Evolutionary conservation across 2,113 vertebrate species (phyloP).

Genomic region (Apeltes quadracus): DNA sequence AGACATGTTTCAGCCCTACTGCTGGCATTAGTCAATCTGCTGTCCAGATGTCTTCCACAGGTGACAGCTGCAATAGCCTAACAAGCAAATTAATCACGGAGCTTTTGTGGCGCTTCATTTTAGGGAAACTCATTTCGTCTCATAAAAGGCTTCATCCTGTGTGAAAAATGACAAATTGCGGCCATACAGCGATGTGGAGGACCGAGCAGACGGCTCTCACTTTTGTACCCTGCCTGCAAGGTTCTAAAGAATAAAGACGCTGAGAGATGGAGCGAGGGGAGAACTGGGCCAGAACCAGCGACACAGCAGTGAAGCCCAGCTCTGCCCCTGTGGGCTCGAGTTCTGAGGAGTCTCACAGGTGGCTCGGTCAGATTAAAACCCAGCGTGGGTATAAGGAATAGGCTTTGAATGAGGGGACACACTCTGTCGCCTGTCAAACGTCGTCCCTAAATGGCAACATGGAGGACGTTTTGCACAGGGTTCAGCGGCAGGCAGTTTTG

Average conservation of each 20-base stretch:
- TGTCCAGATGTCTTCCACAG: constrained; percentile 88
- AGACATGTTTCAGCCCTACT: constrained; percentile 73
- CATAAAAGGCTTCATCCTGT: constrained; percentile 85
- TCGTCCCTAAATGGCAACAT: constrained; percentile 71
- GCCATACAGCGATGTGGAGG: constrained; percentile 76
- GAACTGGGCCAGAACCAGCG: constrained; percentile 74
- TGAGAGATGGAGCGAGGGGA: constrained; percentile 68
- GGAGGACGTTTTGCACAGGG: constrained; percentile 55
- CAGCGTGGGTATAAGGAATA: constrained; percentile 60
- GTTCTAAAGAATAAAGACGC: constrained; percentile 71
- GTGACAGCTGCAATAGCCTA: constrained; percentile 86
- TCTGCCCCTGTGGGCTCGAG: constrained; percentile 73
- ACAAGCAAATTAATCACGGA: constrained; percentile 87
- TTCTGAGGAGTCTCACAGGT: constrained; percentile 81
- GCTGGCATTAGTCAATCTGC: constrained; percentile 85
- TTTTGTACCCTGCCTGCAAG: constrained; percentile 74
- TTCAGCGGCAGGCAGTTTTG: constrained; percentile 46
- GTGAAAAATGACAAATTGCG: constrained; percentile 85
- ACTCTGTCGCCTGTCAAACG: constrained; percentile 67
- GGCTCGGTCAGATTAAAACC: constrained; percentile 78
- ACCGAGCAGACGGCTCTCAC: constrained; percentile 70
- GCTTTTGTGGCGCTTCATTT: constrained; percentile 85
- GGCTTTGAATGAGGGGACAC: constrained; percentile 72
- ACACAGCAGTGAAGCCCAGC: constrained; percentile 77
- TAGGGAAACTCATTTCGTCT: constrained; percentile 84